Percentiles rank a stretch among this genome's conserved stretches.
These are phyloP conservation scores for Agrochola lychnidis DNA, from an alignment of 2,888 invertebrate species.

Conservation along the genomic window DNA sequence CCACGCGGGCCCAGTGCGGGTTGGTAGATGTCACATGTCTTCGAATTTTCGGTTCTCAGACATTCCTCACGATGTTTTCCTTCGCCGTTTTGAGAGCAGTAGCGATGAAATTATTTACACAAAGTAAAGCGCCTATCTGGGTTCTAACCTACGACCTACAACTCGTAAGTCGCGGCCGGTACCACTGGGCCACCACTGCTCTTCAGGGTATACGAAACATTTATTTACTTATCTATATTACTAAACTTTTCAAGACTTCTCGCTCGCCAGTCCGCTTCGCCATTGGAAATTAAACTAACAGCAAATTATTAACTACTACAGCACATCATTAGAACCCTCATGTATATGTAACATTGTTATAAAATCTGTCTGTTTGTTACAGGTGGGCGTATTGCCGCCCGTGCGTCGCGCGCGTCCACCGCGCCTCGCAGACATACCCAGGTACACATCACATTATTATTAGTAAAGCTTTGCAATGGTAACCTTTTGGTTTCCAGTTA, in stretches of 20 bases:
- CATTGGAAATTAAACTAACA: not conserved
- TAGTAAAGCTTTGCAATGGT: not conserved
- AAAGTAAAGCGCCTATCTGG: no score
- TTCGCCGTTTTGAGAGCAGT: no score
- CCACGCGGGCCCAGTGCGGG: no score
- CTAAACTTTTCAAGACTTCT: not conserved
- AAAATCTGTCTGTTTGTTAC: conserved; percentile 53
- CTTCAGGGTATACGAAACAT: not conserved
- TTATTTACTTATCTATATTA: not conserved
- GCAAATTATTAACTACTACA: not conserved
- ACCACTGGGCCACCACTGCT: no score
- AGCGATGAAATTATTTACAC: no score
- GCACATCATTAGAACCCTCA: not conserved
- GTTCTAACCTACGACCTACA: no score
- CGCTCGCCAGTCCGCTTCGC: not conserved
- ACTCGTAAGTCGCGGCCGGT: no score
- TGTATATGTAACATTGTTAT: not conserved
- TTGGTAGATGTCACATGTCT: no score
- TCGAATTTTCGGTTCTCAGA: no score
- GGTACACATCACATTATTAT: conserved; percentile 69
- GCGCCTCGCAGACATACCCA: conserved; percentile 86
- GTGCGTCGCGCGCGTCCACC: conserved; percentile 82
- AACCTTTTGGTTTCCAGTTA: no score
- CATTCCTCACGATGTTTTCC: no score
- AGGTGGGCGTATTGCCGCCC: conserved; percentile 84